Base-by-base conservation (phyloP, 2,888 invertebrate species). In the Lydus trimaculatus region DNA sequence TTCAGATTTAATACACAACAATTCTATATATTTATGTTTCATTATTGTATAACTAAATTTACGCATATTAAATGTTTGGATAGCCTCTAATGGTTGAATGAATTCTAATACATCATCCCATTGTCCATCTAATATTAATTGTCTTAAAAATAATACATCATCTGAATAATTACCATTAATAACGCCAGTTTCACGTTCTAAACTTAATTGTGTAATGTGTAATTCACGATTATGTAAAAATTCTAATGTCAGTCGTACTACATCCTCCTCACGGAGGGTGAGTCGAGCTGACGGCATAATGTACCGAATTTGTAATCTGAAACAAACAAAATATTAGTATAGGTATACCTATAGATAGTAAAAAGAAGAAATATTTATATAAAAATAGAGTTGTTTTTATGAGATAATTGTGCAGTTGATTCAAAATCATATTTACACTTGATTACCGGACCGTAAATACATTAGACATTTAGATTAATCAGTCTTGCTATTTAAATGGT, bases 21-120 rank as follows among this genome's bases (percentile, higher is more conserved):
- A 86, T 85, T 98, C 98, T 69, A 96, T 92, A 85, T 96, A 98
- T 84, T 98, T 97, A 86, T 97, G 97, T 79, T 95, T 92, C 66
- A 96, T 88, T 73, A 98, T 94, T 67, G 93, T 89, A 83, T 95
- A 98, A 78, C 93, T 93, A 84, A 96, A 96, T 83, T 91, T 91
- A 78, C 92, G 90, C 82, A 91, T 90, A 84, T 97, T 93, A 84
- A 98, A 98, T 56, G 92, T 90, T 79, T 91, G 92, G 70, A 94
- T 85, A 11, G 92, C 91, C 82, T 94, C 94, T 64, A 98, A 87
- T 0, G 98, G 98, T 86, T 98, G 96, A 70, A 98, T 94, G 85
- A 98, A 98, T 84, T 98, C 97, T 70, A 97, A 87, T 0, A 96
- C 97, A 84, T 98, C 97, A 85, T 98, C 98, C 98, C 98, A 98